A percentile compares a stretch with the other conserved stretches of the same genome.
These are phyloP conservation scores for Sebastes oblongus DNA, from an alignment of 2,797 vertebrate genomes.

Conservation along the genomic window DNA sequence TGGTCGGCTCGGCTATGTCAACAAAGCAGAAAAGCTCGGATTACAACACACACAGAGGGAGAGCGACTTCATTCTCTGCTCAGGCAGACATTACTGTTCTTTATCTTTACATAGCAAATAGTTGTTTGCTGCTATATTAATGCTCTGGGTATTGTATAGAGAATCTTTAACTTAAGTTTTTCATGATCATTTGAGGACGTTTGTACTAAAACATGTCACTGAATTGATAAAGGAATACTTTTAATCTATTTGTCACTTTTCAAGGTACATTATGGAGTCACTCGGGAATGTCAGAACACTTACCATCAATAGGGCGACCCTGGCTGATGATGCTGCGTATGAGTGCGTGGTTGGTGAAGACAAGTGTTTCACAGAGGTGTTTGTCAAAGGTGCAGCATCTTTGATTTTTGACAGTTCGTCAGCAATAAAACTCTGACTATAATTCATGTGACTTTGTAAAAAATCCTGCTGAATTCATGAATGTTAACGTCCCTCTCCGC, in stretches of 20 bases:
- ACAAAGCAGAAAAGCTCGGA: too few species aligned
- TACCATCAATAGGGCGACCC: slow-evolving; percentile 86
- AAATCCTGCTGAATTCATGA: not conserved
- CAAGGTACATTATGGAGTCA: slow-evolving; percentile 89
- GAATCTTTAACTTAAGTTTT: not conserved
- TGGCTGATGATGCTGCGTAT: slow-evolving; percentile 91
- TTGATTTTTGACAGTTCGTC: not conserved
- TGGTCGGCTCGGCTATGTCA: too few species aligned
- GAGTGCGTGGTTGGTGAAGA: slow-evolving; percentile 88
- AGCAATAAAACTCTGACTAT: not conserved
- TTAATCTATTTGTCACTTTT: slow-evolving; percentile 11
- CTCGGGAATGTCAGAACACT: slow-evolving; percentile 86
- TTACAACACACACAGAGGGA: too few species aligned
- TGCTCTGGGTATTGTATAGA: too few species aligned
- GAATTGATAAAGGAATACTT: not conserved
- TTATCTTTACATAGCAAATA: too few species aligned
- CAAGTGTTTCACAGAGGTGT: slow-evolving; percentile 90
- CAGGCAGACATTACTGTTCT: too few species aligned
- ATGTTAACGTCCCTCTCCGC: not conserved
- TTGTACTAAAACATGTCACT: not conserved
- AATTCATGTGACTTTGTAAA: not conserved
- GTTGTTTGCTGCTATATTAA: too few species aligned
- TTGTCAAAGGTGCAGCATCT: slow-evolving; percentile 88
- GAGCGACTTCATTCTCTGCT: too few species aligned
- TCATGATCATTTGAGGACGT: not conserved